phyloP scores from a whole-genome alignment of 2,888 invertebrate species.

The Trichacis sp. region DNA sequence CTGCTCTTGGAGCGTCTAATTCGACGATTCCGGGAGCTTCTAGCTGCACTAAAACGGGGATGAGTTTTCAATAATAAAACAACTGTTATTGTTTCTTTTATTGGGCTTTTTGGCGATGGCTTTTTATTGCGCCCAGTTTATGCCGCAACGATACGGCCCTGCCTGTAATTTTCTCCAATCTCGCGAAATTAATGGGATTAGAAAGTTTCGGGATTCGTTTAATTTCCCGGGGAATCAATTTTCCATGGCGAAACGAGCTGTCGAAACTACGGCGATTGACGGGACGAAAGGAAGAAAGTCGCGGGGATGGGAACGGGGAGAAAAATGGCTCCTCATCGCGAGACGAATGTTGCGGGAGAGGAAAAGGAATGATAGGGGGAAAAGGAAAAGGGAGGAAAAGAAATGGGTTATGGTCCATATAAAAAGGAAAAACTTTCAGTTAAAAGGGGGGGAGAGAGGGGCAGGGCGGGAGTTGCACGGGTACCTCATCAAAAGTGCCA shows the following conservation, averaged over 20 bases:
- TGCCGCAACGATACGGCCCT: background rate
- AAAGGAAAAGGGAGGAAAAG: constrained; percentile 1
- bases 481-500: no score
- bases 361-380: constrained; percentile 21
- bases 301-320: constrained; percentile 14
- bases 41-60: constrained; percentile 23
- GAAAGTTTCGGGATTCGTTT: background rate
- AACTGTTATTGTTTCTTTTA: constrained; percentile 13
- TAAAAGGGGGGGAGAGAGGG: no score
- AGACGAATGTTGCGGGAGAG: constrained; percentile 24
- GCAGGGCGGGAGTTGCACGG: no score
- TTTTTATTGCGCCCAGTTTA: background rate
- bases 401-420: no score
- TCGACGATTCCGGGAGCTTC: constrained; percentile 19
- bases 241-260: background rate
- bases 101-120: background rate
- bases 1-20: constrained; percentile 36
- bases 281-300: constrained; percentile 15
- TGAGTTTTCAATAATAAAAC: constrained; percentile 33
- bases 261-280: constrained; percentile 13
- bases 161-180: background rate
- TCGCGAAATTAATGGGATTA: background rate
- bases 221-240: constrained; percentile 3
- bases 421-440: no score
- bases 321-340: constrained; percentile 26